These are phyloP conservation scores for Takifugu ocellatus DNA, from an alignment of 2,797 vertebrate genomes.

Conservation along the genomic window DNA sequence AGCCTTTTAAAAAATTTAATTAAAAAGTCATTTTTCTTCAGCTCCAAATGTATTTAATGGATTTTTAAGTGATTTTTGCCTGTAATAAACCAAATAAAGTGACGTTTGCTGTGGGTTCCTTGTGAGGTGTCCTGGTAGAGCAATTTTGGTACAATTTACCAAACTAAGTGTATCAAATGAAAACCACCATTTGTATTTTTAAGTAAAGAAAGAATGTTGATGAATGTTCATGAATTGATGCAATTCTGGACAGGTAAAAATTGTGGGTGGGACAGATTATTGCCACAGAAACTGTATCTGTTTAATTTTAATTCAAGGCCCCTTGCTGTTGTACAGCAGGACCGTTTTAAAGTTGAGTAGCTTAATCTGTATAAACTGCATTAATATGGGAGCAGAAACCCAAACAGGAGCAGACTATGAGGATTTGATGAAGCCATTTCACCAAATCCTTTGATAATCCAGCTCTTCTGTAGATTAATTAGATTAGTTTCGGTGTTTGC, in stretches of 20 bases:
- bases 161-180: no score
- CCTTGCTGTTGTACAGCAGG: slow-evolving; percentile 3
- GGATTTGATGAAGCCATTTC: slow-evolving; percentile 13
- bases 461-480: slow-evolving; percentile 39
- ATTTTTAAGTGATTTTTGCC: no score
- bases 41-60: no score
- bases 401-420: slow-evolving; percentile 8
- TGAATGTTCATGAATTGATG: no score
- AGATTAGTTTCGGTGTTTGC: slow-evolving; percentile 44
- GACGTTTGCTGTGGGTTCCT: not conserved
- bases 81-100: no score
- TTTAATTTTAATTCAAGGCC: not conserved
- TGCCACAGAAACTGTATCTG: no score
- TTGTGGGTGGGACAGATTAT: no score
- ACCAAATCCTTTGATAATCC: slow-evolving; percentile 58
- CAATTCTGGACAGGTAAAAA: no score
- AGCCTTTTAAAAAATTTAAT: not conserved
- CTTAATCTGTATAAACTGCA: slow-evolving; percentile 4
- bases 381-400: slow-evolving; percentile 15
- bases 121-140: no score
- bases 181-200: no score
- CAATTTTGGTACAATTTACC: no score
- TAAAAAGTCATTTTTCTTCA: not conserved
- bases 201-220: no score
- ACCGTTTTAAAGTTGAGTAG: slow-evolving; percentile 10